Conservation (phyloP, 2,797 vertebrate species). For the Poeciliopsis infans region DNA sequence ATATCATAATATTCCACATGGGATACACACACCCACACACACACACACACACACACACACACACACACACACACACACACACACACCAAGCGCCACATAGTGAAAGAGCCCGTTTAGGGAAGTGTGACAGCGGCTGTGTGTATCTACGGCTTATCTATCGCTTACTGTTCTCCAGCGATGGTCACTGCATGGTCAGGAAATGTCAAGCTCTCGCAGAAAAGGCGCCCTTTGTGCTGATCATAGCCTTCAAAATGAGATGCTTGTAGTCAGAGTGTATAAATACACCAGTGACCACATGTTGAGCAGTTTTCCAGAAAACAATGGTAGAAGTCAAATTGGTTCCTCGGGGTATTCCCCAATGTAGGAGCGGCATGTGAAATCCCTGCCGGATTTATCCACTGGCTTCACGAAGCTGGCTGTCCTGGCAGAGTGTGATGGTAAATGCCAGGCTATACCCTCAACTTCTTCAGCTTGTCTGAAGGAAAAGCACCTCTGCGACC, state of each 20-base stretch:
- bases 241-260: slow-evolving; percentile 13
- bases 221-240: slow-evolving; percentile 32
- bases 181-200: slow-evolving; percentile 42
- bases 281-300: slow-evolving; percentile 24
- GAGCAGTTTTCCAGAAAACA: background rate
- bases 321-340: slow-evolving; percentile 8
- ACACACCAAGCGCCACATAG: background rate
- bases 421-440: slow-evolving; percentile 18
- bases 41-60: background rate
- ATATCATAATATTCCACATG: slow-evolving; percentile 19
- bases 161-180: slow-evolving; percentile 41
- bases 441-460: slow-evolving; percentile 23
- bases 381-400: slow-evolving; percentile 2
- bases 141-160: slow-evolving; percentile 6
- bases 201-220: slow-evolving; percentile 39
- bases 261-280: slow-evolving; percentile 20
- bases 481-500: slow-evolving; percentile 46
- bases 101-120: slow-evolving; percentile 55
- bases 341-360: background rate
- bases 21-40: too few species aligned
- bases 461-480: slow-evolving; percentile 28
- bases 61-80: background rate
- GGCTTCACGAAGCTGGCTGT: slow-evolving; percentile 16
- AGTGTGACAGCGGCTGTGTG: slow-evolving; percentile 31
- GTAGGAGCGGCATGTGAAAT: background rate